Conservation (phyloP, 2,113 vertebrate species). For the Bungarus multicinctus region DNA sequence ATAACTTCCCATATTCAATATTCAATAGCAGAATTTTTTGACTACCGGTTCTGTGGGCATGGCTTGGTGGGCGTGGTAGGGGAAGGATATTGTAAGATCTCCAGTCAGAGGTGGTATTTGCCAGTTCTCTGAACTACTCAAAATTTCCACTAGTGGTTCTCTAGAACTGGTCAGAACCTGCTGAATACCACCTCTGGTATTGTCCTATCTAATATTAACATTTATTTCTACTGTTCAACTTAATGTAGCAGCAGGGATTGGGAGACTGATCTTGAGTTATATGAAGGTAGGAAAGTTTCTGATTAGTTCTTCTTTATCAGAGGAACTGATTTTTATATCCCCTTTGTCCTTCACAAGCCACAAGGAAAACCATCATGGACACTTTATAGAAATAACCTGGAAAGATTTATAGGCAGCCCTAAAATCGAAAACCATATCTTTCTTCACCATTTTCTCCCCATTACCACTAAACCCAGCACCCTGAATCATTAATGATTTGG, state of each 20-base stretch:
- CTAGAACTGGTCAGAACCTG: too few relatives aligned
- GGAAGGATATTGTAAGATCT: too few relatives aligned
- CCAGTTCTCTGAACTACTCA: too few relatives aligned
- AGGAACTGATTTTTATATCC: conserved; percentile 2
- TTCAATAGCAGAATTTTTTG: conserved; percentile 29
- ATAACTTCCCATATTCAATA: conserved; percentile 29
- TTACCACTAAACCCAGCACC: background rate
- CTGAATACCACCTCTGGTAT: too few relatives aligned
- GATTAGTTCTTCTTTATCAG: background rate
- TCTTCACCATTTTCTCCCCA: background rate
- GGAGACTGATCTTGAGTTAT: conserved; percentile 36
- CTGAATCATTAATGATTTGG: background rate
- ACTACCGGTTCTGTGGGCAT: too few relatives aligned
- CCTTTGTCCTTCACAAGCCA: conserved; percentile 7
- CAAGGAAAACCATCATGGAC: background rate
- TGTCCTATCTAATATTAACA: conserved; percentile 31
- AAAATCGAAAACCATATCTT: background rate
- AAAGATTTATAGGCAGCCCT: background rate
- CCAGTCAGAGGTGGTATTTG: too few relatives aligned
- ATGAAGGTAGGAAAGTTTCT: conserved; percentile 45
- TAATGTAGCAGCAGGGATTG: conserved; percentile 42
- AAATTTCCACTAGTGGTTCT: too few relatives aligned
- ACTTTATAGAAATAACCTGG: background rate
- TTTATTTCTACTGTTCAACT: conserved; percentile 48
- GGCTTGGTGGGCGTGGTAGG: too few relatives aligned